Evolutionary conservation across 2,888 invertebrate genomes (phyloP), one percentile per base, ranked within the genome.

Genomic region (Ditula angustiorana): DNA sequence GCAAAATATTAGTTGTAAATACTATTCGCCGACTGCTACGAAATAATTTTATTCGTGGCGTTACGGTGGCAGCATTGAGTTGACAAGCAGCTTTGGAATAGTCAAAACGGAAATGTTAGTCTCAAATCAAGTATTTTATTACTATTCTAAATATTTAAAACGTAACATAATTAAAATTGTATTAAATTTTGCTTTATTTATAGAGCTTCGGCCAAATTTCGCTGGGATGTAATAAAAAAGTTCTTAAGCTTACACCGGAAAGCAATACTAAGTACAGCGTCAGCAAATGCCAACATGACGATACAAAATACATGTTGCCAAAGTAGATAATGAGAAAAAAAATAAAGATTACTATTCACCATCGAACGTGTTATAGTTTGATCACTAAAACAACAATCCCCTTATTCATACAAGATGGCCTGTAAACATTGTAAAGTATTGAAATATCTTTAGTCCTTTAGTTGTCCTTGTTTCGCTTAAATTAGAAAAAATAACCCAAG

Each of bases 11-110:
- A 82, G 79, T 87, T 86, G 91, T 91, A 92, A 92, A 91, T 82
- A 83, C 75, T 90, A 90, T 67, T 88, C 87, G 91, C 91, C 91
- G 91, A 92, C 89, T 90, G 86, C 90, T 90, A 90, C 88, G 87
- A 91, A 85, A 88, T 87, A 83, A 86, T 83, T 85, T 83, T 82
- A 77, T 78, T 74, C 71, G 71, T 67, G 75, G 68, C 66, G 52
- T 73, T 68, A 71, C 68, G 82, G 75, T 92, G 92, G 90, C 76
- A 88, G 80, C 75, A 83, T 76, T 90, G 89, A 69, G 68, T 71
- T 56, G 68, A 67, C 62, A 26, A 55, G 57, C 53, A 67, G 37
- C 58, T 23, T 63, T 8, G 10, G 35, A 19, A 33, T 33, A 53
- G 35, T 59, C 52, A 53, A 37, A 16, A 19, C 13, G 24, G 5